Base-by-base conservation (phyloP, 2,888 invertebrate genomes). In the Onthophagus sagittarius region DNA sequence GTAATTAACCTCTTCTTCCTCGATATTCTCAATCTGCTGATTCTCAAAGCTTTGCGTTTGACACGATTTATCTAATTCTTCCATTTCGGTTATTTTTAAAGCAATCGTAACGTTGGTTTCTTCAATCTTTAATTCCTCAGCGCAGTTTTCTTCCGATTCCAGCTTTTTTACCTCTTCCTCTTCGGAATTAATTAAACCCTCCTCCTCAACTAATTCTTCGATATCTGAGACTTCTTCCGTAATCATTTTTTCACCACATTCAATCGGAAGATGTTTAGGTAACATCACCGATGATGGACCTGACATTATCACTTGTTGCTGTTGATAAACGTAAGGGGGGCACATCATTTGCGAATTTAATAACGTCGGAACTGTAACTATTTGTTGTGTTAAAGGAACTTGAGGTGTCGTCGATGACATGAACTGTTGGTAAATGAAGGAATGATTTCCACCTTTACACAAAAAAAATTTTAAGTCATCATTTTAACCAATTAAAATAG, bases 351-450 rank as follows among this genome's bases (percentile, higher is more conserved):
- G 84, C 15, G 84, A 87, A 80, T 86, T 87, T 75, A 86, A 84
- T 71, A 86, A 86, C 4, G 85, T 80, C 0, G 87, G 86, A 69
- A 88, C 86, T 80, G 86, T 85, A 0, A 88, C 86, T 77, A 87
- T 88, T 76, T 88, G 88, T 78, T 87, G 86, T 75, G 87, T 87
- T 23, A 83, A 81, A 71, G 80, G 81, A 11, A 81, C 78, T 74
- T 82, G 84, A 14, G 81, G 81, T 5, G 82, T 80, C 33, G 84
- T 80, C 6, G 84, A 88, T 77, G 87, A 88, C 82, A 88, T 87
- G 78, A 88, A 88, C 76, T 88, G 88, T 77, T 89, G 89, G 79
- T 88, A 89, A 77, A 88, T 88, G 78, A 88, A 88, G 3, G 88
- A 86, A 75, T 85, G 85, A 74, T 85, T 85, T 67, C 82, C 11